Evolutionary conservation across 2,888 invertebrate genomes (phyloP).

Genomic region (Hofmannophila pseudospretella): DNA sequence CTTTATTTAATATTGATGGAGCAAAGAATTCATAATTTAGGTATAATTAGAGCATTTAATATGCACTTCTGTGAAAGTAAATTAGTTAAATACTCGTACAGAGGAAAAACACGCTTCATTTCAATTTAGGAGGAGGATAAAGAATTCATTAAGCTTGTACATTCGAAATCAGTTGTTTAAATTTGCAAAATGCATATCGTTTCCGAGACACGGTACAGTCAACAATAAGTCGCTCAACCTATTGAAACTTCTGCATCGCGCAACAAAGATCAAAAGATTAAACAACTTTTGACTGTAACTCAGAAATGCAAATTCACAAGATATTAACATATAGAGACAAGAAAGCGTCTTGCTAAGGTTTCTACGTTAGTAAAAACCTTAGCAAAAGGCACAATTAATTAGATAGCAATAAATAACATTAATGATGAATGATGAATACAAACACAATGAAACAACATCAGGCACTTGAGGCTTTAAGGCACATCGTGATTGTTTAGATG

Average conservation of each 20-base stretch:
- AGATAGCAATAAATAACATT: slow-evolving; percentile 1
- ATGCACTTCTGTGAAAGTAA: too few species aligned
- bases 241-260: too few species aligned
- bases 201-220: not conserved
- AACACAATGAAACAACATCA: slow-evolving; percentile 35
- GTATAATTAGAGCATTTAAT: too few species aligned
- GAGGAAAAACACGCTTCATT: too few species aligned
- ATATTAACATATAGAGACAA: slow-evolving; percentile 14
- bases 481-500: slow-evolving; percentile 44
- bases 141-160: slow-evolving; percentile 8
- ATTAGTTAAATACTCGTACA: too few species aligned
- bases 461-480: slow-evolving; percentile 64
- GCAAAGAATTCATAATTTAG: too few species aligned
- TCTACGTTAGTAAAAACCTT: slow-evolving; percentile 30
- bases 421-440: slow-evolving; percentile 14
- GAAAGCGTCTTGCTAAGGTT: slow-evolving; percentile 37
- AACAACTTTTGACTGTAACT: too few species aligned
- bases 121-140: slow-evolving; percentile 4
- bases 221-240: too few species aligned
- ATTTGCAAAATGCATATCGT: not conserved
- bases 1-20: too few species aligned
- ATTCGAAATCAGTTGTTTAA: not conserved
- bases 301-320: too few species aligned
- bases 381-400: slow-evolving; percentile 30
- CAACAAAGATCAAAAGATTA: too few species aligned